Conservation (phyloP, 2,888 invertebrate genomes). For the Tuta absoluta region DNA sequence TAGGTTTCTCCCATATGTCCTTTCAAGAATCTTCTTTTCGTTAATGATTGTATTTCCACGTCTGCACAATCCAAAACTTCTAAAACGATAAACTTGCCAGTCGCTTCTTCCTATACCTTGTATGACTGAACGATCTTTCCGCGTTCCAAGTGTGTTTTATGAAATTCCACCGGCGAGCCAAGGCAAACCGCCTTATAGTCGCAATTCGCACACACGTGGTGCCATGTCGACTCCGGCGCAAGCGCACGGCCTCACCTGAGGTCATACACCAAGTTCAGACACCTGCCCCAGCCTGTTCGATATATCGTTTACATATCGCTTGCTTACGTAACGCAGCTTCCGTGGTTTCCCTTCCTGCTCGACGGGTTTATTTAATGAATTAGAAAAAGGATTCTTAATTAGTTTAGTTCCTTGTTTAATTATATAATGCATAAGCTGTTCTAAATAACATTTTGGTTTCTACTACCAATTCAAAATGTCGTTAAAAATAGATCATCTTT, state of each 20-base stretch:
- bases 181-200: slow-evolving; percentile 20
- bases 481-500: no score
- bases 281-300: slow-evolving; percentile 34
- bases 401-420: background rate
- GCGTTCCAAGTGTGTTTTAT: slow-evolving; percentile 8
- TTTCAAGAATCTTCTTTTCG: background rate
- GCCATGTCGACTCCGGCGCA: slow-evolving; percentile 20
- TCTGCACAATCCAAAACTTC: background rate
- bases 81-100: background rate
- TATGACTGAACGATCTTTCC: background rate
- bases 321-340: slow-evolving; percentile 27
- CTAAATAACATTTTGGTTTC: no score
- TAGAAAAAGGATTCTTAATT: background rate
- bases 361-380: background rate
- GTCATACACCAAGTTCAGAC: slow-evolving; percentile 38
- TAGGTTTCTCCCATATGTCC: no score
- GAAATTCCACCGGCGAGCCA: slow-evolving; percentile 9
- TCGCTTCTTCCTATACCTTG: background rate
- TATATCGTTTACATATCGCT: slow-evolving; percentile 20
- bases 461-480: no score
- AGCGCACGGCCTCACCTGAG: slow-evolving; percentile 33
- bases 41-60: background rate
- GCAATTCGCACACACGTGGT: slow-evolving; percentile 31
- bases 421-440: background rate
- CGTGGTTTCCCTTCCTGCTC: slow-evolving; percentile 32